Conservation (phyloP, 2,113 vertebrate species). For the Aspiorhynchus laticeps region DNA sequence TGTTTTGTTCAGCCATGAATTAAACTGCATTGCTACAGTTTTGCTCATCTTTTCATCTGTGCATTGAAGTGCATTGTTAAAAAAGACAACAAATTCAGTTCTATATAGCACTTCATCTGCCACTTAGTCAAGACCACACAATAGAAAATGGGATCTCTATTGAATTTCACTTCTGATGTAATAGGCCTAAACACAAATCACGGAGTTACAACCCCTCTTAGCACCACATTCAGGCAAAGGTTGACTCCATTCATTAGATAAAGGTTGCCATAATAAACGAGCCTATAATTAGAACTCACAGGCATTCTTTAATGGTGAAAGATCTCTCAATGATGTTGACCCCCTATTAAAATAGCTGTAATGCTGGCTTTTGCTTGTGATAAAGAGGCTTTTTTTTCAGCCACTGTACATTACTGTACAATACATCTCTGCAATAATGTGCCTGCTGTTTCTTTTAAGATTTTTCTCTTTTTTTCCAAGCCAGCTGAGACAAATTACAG, state of each 20-base stretch:
- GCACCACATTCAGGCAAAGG: background rate
- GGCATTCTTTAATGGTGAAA: background rate
- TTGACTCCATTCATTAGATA: slow-evolving; percentile 14
- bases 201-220: background rate
- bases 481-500: slow-evolving; percentile 38
- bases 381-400: background rate
- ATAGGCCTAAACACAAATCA: background rate
- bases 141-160: background rate
- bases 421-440: background rate
- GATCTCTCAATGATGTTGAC: slow-evolving; percentile 2
- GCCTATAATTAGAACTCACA: slow-evolving; percentile 1
- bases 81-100: background rate
- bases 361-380: background rate
- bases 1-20: background rate
- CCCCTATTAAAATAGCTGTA: background rate
- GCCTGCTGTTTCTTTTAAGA: background rate
- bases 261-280: slow-evolving; percentile 12
- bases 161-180: slow-evolving; percentile 9
- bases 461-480: background rate
- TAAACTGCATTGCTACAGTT: background rate
- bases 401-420: background rate
- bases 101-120: background rate
- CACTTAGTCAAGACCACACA: background rate
- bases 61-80: background rate
- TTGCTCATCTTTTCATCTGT: background rate